Percentiles rank a stretch among this genome's conserved stretches.
These are phyloP conservation scores for Bactericera cockerelli DNA, from an alignment of 1,140 invertebrate species.

Conservation along the genomic window DNA sequence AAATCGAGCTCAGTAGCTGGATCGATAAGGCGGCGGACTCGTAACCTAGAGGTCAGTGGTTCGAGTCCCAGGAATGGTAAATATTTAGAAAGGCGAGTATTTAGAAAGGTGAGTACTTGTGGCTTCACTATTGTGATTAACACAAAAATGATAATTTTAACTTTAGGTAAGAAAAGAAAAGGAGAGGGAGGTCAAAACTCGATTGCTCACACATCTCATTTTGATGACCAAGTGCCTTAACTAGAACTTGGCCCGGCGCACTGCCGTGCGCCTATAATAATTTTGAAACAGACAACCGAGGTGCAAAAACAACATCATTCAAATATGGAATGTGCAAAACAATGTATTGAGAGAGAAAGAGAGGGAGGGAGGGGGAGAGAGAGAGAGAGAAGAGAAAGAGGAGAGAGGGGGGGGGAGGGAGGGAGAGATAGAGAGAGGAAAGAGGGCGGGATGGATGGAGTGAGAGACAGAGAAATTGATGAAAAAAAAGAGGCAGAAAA, in stretches of 20 bases:
- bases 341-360: neutral
- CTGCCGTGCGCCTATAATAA: neutral
- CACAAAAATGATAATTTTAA: neutral
- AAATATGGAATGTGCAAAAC: neutral
- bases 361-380: neutral
- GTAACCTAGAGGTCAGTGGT: too few species aligned
- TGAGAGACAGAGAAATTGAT: slow-evolving; percentile 7
- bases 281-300: slow-evolving; percentile 3
- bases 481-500: slow-evolving; percentile 9
- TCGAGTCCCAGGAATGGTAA: neutral
- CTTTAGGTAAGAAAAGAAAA: neutral
- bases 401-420: too few species aligned
- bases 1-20: too few species aligned
- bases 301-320: neutral
- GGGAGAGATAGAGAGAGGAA: too few species aligned
- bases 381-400: too few species aligned
- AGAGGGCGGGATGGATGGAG: too few species aligned
- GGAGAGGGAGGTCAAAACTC: neutral
- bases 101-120: neutral
- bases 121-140: too few species aligned
- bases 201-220: neutral
- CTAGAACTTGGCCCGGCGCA: neutral
- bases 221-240: neutral
- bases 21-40: too few species aligned
- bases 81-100: neutral